A percentile compares a stretch with the other conserved stretches of the same genome.
Evolutionary conservation across 2,888 invertebrate species (phyloP).

Genomic region (Tachina grossa): DNA sequence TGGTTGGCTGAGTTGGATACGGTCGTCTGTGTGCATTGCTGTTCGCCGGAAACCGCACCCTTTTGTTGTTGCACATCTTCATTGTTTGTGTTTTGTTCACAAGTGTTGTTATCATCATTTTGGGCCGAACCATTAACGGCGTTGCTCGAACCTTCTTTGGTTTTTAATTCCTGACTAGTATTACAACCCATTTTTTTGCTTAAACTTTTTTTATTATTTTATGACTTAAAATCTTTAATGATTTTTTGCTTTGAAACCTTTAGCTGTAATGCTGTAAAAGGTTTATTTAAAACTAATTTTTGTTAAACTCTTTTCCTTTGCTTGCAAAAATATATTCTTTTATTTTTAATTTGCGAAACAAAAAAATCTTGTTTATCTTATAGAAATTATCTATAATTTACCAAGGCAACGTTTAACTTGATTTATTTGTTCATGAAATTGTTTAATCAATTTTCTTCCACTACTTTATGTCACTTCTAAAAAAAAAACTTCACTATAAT

Average conservation of each 20-base stretch:
- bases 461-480: slow-evolving; percentile 36
- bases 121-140: slow-evolving; percentile 72
- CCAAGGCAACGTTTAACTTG: slow-evolving; percentile 67
- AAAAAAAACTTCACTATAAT: neutral
- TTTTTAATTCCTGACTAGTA: slow-evolving; percentile 85
- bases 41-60: slow-evolving; percentile 67
- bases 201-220: slow-evolving; percentile 1
- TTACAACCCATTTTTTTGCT: slow-evolving; percentile 84
- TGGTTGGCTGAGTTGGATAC: slow-evolving; percentile 73
- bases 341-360: neutral
- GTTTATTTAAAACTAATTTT: neutral
- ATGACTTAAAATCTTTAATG: neutral
- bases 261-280: neutral
- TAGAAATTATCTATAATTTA: slow-evolving; percentile 59
- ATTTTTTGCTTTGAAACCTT: slow-evolving; percentile 37
- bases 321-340: slow-evolving; percentile 21
- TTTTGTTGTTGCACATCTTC: slow-evolving; percentile 69
- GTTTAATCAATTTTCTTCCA: slow-evolving; percentile 68
- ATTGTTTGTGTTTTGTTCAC: slow-evolving; percentile 70
- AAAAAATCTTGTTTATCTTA: slow-evolving; percentile 53
- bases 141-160: slow-evolving; percentile 78
- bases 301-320: neutral
- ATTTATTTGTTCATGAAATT: slow-evolving; percentile 49
- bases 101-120: slow-evolving; percentile 69
- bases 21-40: slow-evolving; percentile 60